Percentiles rank a stretch among this genome's conserved stretches.
Evolutionary conservation across 2,113 vertebrate species (phyloP).

Genomic region (Oophaga pumilio): DNA sequence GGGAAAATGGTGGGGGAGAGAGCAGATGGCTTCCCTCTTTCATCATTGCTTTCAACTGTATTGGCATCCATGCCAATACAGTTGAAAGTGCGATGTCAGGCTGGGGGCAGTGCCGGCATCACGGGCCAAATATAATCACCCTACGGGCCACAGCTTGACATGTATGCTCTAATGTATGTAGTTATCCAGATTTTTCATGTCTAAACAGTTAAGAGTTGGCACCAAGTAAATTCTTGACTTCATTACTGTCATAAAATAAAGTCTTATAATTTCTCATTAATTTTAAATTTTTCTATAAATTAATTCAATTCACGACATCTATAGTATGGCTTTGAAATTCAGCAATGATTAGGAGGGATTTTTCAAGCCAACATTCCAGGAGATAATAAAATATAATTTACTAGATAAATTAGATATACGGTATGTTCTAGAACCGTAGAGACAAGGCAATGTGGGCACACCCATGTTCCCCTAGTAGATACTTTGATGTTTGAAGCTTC

Average conservation of each 20-base stretch:
- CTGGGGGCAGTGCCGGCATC: too few relatives aligned
- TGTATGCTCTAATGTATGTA: background rate
- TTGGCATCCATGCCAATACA: too few relatives aligned
- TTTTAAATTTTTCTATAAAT: background rate
- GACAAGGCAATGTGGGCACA: conserved; percentile 18
- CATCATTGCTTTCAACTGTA: too few relatives aligned
- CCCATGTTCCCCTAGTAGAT: conserved; percentile 1
- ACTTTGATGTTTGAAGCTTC: conserved; percentile 20
- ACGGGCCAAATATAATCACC: too few relatives aligned
- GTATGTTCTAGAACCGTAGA: background rate
- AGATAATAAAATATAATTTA: conserved; percentile 15
- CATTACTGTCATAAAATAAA: background rate
- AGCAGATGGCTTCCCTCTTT: too few relatives aligned
- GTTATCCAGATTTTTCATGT: background rate
- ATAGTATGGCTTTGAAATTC: background rate
- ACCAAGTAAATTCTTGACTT: background rate
- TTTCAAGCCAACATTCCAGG: background rate
- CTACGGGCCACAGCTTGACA: too few relatives aligned
- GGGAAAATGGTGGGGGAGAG: too few relatives aligned
- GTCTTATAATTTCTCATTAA: background rate
- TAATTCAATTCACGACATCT: background rate
- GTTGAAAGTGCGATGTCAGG: too few relatives aligned
- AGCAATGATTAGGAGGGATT: background rate
- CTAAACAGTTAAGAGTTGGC: background rate
- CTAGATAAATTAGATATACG: background rate